These are phyloP conservation scores for Oedothorax gibbosus DNA, from an alignment of 1,140 invertebrate species.

Conservation along the genomic window DNA sequence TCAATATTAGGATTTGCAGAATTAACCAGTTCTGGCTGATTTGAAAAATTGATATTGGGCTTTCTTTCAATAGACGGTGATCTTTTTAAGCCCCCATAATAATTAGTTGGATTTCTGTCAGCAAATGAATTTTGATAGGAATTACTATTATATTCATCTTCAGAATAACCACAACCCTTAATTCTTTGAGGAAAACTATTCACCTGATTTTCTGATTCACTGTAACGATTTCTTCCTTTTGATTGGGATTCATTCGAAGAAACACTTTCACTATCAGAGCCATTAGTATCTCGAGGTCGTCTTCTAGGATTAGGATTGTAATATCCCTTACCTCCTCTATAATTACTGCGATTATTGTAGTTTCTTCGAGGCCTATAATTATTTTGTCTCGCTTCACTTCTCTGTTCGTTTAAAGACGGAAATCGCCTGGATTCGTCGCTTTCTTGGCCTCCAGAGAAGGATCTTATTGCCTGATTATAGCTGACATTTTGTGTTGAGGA, in stretches of 20 bases:
- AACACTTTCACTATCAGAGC: background rate
- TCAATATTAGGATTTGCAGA: no score
- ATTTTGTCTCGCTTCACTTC: background rate
- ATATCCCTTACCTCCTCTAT: background rate
- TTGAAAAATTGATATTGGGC: no score
- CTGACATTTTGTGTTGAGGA: no score
- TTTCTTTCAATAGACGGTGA: no score
- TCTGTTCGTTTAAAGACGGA: slow-evolving; percentile 6
- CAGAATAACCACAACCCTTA: background rate
- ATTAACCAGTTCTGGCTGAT: no score
- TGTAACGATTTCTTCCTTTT: background rate
- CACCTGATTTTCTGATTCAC: background rate
- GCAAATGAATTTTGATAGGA: no score
- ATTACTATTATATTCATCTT: background rate
- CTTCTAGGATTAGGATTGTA: background rate
- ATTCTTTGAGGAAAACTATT: background rate
- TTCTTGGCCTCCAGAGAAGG: slow-evolving; percentile 22
- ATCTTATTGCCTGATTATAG: background rate
- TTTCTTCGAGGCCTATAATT: background rate
- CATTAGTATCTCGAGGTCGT: background rate
- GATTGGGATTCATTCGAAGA: background rate
- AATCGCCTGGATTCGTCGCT: background rate
- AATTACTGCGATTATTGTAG: background rate
- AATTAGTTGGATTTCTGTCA: no score
- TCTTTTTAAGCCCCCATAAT: no score